Percentiles rank a stretch among this genome's conserved stretches.
Evolutionary conservation across 1,140 invertebrate genomes (phyloP).

Genomic region (Aphis gossypii): DNA sequence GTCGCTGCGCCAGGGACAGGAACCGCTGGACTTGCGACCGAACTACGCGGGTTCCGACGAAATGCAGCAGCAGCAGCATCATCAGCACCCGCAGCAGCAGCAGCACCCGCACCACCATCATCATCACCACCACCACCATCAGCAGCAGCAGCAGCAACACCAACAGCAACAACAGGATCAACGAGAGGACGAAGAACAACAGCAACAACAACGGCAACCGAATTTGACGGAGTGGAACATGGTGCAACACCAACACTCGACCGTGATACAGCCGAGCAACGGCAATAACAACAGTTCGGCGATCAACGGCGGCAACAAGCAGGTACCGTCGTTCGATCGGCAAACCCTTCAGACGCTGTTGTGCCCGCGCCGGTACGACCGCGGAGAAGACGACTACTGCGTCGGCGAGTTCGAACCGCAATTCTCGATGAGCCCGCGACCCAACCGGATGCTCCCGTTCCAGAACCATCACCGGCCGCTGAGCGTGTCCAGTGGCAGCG

Average conservation of each 20-base stretch:
- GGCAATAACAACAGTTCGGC: not conserved
- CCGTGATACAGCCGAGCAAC: constrained; percentile 55
- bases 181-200: not conserved
- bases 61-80: constrained; percentile 56
- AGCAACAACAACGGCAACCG: constrained; percentile 59
- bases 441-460: not conserved
- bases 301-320: not conserved
- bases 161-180: not conserved
- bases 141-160: constrained; percentile 57
- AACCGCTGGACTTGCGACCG: constrained; percentile 82
- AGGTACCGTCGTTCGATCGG: constrained; percentile 44
- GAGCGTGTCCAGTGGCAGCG: constrained; percentile 63
- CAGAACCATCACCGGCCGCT: constrained; percentile 62
- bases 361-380: constrained; percentile 62
- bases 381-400: too few species aligned
- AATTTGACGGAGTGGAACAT: constrained; percentile 52
- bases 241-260: constrained; percentile 59
- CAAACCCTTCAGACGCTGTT: constrained; percentile 61
- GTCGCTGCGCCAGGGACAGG: constrained; percentile 69
- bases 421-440: too few species aligned
- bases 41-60: constrained; percentile 64
- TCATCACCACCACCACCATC: constrained; percentile 58
- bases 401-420: too few species aligned
- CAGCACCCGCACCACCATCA: constrained; percentile 58
- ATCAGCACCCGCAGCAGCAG: constrained; percentile 57